phyloP scores from a whole-genome alignment of 2,797 vertebrate genomes.

The Etheostoma perlongum region DNA sequence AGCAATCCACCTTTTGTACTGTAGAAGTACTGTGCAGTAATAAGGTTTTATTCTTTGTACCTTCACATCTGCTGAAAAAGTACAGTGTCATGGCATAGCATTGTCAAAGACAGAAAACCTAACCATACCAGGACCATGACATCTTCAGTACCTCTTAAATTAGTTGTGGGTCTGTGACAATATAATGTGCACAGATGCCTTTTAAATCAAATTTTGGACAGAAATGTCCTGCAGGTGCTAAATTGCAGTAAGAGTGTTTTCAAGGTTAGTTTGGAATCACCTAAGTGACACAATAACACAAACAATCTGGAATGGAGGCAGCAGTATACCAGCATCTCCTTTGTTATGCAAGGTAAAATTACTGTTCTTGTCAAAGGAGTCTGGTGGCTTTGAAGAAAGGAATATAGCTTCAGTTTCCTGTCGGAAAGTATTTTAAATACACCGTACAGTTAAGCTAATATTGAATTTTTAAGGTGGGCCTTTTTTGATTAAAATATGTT shows the following conservation, averaged over 20 bases:
- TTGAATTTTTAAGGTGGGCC: no score
- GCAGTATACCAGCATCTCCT: no score
- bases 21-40: not conserved
- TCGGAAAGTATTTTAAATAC: no score
- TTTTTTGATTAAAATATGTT: no score
- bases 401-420: no score
- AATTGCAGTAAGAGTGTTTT: not conserved
- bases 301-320: no score
- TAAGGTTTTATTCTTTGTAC: not conserved
- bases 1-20: slow-evolving; percentile 1
- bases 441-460: no score
- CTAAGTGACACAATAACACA: no score
- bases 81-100: not conserved
- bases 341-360: no score
- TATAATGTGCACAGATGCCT: not conserved
- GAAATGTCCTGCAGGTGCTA: not conserved
- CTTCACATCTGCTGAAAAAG: not conserved
- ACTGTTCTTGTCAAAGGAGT: no score
- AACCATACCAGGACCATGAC: not conserved
- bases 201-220: not conserved
- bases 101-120: not conserved
- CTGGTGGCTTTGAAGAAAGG: no score
- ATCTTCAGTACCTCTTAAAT: not conserved
- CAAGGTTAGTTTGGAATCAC: no score
- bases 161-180: not conserved